phyloP scores from a whole-genome alignment of 1,140 invertebrate species.

The Oppia nitens region DNA sequence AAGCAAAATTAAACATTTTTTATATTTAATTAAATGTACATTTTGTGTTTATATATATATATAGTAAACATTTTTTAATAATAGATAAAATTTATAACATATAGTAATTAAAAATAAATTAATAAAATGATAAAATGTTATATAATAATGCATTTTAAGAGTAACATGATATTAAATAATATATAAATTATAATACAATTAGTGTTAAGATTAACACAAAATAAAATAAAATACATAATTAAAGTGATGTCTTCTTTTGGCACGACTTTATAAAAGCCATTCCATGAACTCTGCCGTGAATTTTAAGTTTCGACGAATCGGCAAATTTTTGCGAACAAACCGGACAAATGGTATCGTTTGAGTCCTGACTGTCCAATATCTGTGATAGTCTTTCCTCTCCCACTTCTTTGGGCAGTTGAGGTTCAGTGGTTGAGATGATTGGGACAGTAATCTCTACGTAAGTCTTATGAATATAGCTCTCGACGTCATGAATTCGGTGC shows the following conservation, averaged over 20 bases:
- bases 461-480: not conserved
- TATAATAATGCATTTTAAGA: too few species aligned
- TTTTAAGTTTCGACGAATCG: not conserved
- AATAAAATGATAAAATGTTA: too few species aligned
- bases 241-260: slow-evolving; percentile 1
- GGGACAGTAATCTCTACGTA: not conserved
- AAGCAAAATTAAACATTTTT: too few species aligned
- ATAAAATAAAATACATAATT: too few species aligned
- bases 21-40: too few species aligned
- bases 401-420: not conserved
- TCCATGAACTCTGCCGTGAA: slow-evolving; percentile 10
- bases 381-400: not conserved
- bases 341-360: slow-evolving; percentile 1
- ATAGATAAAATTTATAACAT: too few species aligned
- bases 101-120: too few species aligned
- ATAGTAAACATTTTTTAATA: too few species aligned
- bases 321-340: not conserved
- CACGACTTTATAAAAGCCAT: slow-evolving; percentile 10
- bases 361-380: not conserved
- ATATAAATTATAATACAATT: too few species aligned
- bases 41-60: too few species aligned
- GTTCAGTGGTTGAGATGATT: not conserved
- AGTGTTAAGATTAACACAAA: too few species aligned
- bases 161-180: too few species aligned
- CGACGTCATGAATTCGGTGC: not conserved